Base-by-base conservation (phyloP, 2,113 vertebrate species). In the Platanista minor region DNA sequence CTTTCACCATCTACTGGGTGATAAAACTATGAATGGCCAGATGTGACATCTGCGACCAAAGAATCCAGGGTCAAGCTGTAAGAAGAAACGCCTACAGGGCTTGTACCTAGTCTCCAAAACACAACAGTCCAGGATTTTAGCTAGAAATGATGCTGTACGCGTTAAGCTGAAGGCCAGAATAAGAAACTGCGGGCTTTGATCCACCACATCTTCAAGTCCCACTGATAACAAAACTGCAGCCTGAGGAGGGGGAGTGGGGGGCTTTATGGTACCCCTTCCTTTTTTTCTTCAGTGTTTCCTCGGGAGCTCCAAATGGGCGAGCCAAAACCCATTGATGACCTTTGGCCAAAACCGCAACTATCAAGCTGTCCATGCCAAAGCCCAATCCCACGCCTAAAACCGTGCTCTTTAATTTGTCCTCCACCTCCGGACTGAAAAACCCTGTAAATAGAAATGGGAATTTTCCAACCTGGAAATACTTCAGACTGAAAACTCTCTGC, bases 401-500 rank as follows among this genome's bases (percentile, higher is more conserved):
- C 81, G 90, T 77, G 71, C 46, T 64, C 94, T 46, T 36, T 86
- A 96, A 97, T 96, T 90, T 90, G 88, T 33, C 36, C 88, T 89
- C 92, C 97, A 57, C 96, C 78, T 98, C 96, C 97, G 95, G 85
- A 96, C 88, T 12, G 2, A 94, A 85, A 64, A 66, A 59, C 74
- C 85, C 92, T 98, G 84, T 93, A 98, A 98, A 98, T n/a, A 98
- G 95, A 97, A 91, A 66, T 84, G 85, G 52, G 97, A 96, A 94
- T 96, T 98, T 98, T 98, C 96, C 96, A 96, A 97, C 90, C 97
- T 97, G 95, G 82, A 98, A 97, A 97, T 83, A 96, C 95, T 97
- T 97, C 66, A 93, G 52, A 75, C 86, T 89, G 61, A 96, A 96
- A 96, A 85, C 20, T 31, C 91, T 90, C 18, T 1, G 96, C 49